Base-by-base conservation (phyloP, 2,113 vertebrate genomes). In the Maccullochella peelii region DNA sequence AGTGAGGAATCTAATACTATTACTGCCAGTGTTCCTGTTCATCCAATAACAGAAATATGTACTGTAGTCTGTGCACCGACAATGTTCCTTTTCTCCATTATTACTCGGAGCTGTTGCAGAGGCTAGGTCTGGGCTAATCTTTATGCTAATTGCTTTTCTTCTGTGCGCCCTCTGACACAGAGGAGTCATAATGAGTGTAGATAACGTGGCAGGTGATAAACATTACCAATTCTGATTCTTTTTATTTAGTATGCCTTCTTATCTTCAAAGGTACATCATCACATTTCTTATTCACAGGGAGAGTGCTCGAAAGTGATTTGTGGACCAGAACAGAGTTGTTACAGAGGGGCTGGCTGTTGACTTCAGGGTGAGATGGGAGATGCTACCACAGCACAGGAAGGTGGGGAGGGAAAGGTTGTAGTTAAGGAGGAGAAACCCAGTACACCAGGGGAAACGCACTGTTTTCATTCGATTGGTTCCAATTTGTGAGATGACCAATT, bases 131-230 rank as follows among this genome's bases (percentile, higher is more conserved):
- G 23, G 59, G 88, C 82, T 85, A 82, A 86, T 84, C 69, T 81
- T 85, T 73, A 92, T 86, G 86, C 80, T 80, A 87, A 92, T 86
- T 83, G 58, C 66, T 77, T 86, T 92, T 83, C 68, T 86, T 79
- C 63, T 59, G 20, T 55, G 63, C 5, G 10, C 40, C 73, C 84
- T 87, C 77, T 66, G 87, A 91, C 88, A 90, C 38, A 0, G 4
- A 65, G 54, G 44, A 90, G 83, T 81, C 73, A 84, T 77, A 83
- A 89, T 80, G 69, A 88, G 59, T 79, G 42, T 6, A 79, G 73
- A 77, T 73, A 83, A 83, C 1, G 5, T 54, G 36, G 52, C 49
- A 80, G 67, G 80, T 33, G 30, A 74, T 79, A 82, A 86, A 86
- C 77, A 86, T 74, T 63, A 80, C 73, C 68, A 75, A 80, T 75